Evolutionary conservation across 2,888 invertebrate genomes (phyloP).

Genomic region (Drosophila affinis): DNA sequence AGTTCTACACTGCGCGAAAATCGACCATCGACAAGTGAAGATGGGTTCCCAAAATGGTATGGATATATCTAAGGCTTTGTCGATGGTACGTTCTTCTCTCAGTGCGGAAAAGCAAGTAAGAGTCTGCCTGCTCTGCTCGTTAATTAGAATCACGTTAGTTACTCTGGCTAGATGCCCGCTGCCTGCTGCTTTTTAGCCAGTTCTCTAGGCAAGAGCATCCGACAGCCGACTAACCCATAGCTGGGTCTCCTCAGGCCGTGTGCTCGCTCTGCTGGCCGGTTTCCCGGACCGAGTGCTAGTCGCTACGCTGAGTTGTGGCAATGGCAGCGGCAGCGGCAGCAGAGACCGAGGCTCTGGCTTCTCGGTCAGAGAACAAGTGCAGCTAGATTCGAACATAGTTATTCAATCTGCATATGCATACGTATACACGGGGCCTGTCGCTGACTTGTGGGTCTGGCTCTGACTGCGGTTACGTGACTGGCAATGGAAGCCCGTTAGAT

Average conservation of each 20-base stretch:
- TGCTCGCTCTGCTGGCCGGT: slow-evolving; percentile 32
- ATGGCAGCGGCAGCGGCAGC: slow-evolving; percentile 7
- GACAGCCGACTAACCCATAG: slow-evolving; percentile 27
- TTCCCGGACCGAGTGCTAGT: slow-evolving; percentile 41
- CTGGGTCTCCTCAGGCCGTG: neutral
- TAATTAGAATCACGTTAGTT: slow-evolving; percentile 4
- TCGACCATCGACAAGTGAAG: no score
- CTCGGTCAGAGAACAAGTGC: slow-evolving; percentile 66
- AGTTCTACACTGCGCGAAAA: neutral
- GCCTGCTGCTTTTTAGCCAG: neutral
- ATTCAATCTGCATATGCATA: slow-evolving; percentile 69
- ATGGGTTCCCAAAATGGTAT: no score
- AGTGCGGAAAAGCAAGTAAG: slow-evolving; percentile 24
- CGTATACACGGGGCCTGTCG: neutral
- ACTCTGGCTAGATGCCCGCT: neutral
- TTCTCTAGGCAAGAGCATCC: slow-evolving; percentile 15
- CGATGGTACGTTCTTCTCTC: neutral
- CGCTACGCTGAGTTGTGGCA: slow-evolving; percentile 25
- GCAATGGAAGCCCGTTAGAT: slow-evolving; percentile 64
- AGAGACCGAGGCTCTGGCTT: slow-evolving; percentile 1
- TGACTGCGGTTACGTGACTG: slow-evolving; percentile 73
- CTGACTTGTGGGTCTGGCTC: no score
- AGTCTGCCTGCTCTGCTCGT: slow-evolving; percentile 47
- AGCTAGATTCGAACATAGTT: slow-evolving; percentile 66
- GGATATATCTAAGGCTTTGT: no score